Conservation (phyloP, 2,888 invertebrate genomes). For the Octodonta nipae region DNA sequence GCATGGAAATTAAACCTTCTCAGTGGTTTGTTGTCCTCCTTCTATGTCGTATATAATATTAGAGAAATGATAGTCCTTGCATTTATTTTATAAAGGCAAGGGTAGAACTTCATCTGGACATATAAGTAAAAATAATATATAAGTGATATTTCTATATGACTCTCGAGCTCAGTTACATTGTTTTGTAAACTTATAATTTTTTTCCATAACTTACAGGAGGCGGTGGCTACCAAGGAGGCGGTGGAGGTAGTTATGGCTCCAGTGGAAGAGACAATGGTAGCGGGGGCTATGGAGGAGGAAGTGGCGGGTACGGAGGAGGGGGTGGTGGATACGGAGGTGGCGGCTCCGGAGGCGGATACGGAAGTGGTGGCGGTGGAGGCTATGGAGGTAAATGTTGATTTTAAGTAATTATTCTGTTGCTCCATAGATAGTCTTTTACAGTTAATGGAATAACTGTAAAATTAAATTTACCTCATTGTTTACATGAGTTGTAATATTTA, state of each 20-base stretch:
- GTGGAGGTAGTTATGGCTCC: slow-evolving; percentile 13
- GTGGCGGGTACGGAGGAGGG: slow-evolving; percentile 32
- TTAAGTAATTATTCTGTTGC: neutral
- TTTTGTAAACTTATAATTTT: too few relatives aligned
- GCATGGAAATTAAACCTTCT: slow-evolving; percentile 27
- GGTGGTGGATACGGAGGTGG: slow-evolving; percentile 27
- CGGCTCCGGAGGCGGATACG: slow-evolving; percentile 29
- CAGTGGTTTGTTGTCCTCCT: slow-evolving; percentile 24
- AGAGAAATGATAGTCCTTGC: slow-evolving; percentile 32
- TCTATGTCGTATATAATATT: slow-evolving; percentile 29
- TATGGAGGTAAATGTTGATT: slow-evolving; percentile 16
- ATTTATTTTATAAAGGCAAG: slow-evolving; percentile 25
- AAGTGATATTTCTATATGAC: too few relatives aligned
- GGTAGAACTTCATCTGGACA: slow-evolving; percentile 31
- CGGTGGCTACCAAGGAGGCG: slow-evolving; percentile 15
- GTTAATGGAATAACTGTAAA: too few relatives aligned
- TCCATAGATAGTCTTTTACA: neutral
- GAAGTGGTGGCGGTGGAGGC: slow-evolving; percentile 18
- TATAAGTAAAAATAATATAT: too few relatives aligned
- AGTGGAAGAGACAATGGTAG: slow-evolving; percentile 22
- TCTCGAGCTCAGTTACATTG: too few relatives aligned
- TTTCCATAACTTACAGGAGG: too few relatives aligned
- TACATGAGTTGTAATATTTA: neutral
- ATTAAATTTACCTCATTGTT: too few relatives aligned
- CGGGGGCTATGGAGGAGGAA: slow-evolving; percentile 34